Conservation (phyloP, 92 coral and sea anemone genomes). For the Bergia sp. region DNA sequence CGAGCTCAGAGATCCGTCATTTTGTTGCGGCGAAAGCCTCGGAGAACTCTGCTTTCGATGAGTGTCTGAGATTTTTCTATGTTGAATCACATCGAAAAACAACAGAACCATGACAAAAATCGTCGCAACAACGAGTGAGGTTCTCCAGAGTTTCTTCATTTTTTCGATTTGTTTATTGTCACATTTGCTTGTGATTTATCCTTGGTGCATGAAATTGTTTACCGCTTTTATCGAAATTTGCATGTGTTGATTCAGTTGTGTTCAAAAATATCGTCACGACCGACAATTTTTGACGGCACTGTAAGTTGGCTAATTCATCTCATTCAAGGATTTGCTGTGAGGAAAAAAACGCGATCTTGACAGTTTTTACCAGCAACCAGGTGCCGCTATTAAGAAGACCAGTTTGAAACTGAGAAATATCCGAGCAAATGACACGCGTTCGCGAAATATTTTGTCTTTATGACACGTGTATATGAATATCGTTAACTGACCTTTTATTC, state of each 20-base stretch:
- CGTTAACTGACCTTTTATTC: too few species aligned
- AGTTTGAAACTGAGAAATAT: not conserved
- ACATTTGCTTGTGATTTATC: not conserved
- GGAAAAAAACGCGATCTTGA: not conserved
- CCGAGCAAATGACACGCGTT: not conserved
- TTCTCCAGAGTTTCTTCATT: conserved; percentile 10
- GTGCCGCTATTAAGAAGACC: not conserved
- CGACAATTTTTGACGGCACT: not conserved
- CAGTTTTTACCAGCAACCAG: not conserved
- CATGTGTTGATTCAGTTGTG: not conserved
- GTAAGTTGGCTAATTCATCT: too few species aligned
- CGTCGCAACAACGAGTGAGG: not conserved
- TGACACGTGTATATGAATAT: not conserved
- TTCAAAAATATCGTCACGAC: not conserved
- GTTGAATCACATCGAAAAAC: conserved; percentile 19
- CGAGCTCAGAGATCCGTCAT: not conserved
- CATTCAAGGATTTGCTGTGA: not conserved
- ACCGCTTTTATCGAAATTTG: not conserved
- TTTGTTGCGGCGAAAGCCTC: not conserved
- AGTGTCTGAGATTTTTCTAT: not conserved
- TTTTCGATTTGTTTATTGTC: not conserved
- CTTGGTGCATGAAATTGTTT: not conserved
- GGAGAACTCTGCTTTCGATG: not conserved
- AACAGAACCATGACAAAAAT: not conserved
- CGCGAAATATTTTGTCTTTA: not conserved